Base-by-base conservation (phyloP, 2,888 invertebrate species). In the Lasioglossum lativentre region DNA sequence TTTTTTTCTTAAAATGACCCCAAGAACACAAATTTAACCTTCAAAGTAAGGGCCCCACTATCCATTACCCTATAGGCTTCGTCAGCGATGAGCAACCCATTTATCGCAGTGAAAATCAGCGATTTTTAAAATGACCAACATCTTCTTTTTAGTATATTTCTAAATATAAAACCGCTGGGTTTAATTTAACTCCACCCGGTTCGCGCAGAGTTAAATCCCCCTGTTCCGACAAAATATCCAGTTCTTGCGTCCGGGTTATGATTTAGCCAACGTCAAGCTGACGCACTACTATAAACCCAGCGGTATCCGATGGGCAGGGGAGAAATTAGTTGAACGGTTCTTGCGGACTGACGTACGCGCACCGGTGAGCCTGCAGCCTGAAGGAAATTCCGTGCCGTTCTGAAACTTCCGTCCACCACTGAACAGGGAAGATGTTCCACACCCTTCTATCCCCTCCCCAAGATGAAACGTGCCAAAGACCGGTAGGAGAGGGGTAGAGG, bases 321-420 rank as follows among this genome's bases (percentile, higher is more conserved):
- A 73, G 73, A 47, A 73, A 73, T 73, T 73, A 73, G 47, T 73
- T 52, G 23, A 52, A 47, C 73, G 73, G 73, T 73, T 73, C 47
- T 73, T 34, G 47, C 47, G 34, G 12, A 73, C 34, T 34, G 34
- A 34, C 47, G 73, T 23, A 34, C 47, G 47, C 30, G 34, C 5
- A 52, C 73, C 14, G 47, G 23, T 14, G 47, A 34, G 47, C 30
- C 34, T 10, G 72, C 4, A 73, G 72, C 72, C 47, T 5, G 34
- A 47, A 34, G 73, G 73, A 73, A 52, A 73, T 73, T 71, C 71
- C 42, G 27, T 5, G 42, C 42, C 70, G 40, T 42, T 47, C 23
- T 34, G 47, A 47, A 73, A 73, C 47, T 73, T 73, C 73, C 73
- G 73, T 73, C 47, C 34, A 73, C 73, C 47, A 34, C 23, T 23